A percentile compares a stretch with the other conserved stretches of the same genome.
These are phyloP conservation scores for Xiphorhynchus erythropygius DNA, from an alignment of 2,797 vertebrate genomes.

Conservation along the genomic window DNA sequence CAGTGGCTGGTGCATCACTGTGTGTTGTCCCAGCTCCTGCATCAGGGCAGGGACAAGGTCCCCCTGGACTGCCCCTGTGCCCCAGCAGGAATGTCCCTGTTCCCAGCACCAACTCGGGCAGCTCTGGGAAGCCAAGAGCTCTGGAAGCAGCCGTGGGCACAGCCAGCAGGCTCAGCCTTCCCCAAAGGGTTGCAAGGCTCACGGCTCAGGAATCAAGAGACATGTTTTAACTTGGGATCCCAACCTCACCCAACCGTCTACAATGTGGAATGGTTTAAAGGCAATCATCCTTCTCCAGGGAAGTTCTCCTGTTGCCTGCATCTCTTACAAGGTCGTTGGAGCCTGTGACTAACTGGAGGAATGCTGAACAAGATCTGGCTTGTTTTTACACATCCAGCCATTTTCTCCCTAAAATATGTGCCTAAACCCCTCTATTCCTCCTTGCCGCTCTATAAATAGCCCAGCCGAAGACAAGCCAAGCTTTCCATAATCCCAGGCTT, in stretches of 20 bases:
- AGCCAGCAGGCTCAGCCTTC: background rate
- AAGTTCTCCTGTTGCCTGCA: constrained; percentile 62
- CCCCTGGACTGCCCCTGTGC: fast-evolving
- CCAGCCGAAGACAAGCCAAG: constrained; percentile 4
- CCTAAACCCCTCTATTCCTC: constrained; percentile 33
- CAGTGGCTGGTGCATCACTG: fast-evolving
- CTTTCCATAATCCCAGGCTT: constrained; percentile 19
- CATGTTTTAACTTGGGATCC: constrained; percentile 72
- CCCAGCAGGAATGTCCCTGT: background rate
- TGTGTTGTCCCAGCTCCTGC: background rate
- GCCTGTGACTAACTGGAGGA: constrained; percentile 77
- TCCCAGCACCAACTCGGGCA: background rate
- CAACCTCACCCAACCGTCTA: constrained; percentile 63
- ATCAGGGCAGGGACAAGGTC: background rate
- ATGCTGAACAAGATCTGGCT: constrained; percentile 74
- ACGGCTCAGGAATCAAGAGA: constrained; percentile 56
- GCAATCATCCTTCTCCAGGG: constrained; percentile 44
- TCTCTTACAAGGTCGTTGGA: constrained; percentile 66
- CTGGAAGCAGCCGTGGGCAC: background rate
- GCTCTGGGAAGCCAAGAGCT: background rate
- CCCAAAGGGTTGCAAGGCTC: constrained; percentile 5
- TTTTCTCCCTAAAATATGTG: constrained; percentile 66
- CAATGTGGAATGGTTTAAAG: constrained; percentile 18
- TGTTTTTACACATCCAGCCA: constrained; percentile 30
- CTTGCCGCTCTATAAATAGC: background rate